These are phyloP conservation scores for Pipistrellus nathusii DNA, from an alignment of 2,797 vertebrate genomes.

Conservation along the genomic window DNA sequence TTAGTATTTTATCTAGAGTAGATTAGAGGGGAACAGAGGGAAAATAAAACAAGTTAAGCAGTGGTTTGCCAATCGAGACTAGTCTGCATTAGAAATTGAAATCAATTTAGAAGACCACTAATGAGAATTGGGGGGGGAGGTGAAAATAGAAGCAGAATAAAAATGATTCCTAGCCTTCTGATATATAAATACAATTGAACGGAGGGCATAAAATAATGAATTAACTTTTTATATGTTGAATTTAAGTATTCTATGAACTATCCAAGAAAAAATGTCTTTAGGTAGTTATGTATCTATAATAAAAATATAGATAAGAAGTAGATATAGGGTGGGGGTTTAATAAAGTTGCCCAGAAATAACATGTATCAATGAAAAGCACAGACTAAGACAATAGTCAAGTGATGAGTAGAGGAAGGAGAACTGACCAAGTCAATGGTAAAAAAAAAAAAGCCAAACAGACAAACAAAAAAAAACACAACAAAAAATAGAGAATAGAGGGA, in stretches of 20 bases:
- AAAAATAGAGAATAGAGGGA: neutral
- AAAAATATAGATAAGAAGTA: neutral
- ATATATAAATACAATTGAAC: neutral
- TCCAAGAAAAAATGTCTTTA: constrained; percentile 1
- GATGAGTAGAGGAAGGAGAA: neutral
- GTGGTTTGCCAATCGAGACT: neutral
- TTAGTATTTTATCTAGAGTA: neutral
- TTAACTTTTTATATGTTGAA: neutral
- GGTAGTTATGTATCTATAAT: neutral
- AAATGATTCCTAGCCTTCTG: neutral
- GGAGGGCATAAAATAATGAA: neutral
- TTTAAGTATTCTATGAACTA: neutral
- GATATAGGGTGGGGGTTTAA: neutral
- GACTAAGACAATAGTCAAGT: neutral
- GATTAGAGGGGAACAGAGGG: neutral
- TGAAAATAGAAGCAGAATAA: neutral
- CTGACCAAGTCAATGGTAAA: neutral
- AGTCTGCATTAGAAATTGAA: neutral
- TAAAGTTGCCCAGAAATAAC: neutral
- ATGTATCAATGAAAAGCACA: neutral
- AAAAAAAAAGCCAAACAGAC: too few species aligned
- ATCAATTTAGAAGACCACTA: neutral
- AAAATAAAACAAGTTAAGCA: neutral
- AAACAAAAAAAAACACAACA: neutral
- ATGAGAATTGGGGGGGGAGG: neutral